Conservation (phyloP, 2,113 vertebrate species). For the Clarias magur region DNA sequence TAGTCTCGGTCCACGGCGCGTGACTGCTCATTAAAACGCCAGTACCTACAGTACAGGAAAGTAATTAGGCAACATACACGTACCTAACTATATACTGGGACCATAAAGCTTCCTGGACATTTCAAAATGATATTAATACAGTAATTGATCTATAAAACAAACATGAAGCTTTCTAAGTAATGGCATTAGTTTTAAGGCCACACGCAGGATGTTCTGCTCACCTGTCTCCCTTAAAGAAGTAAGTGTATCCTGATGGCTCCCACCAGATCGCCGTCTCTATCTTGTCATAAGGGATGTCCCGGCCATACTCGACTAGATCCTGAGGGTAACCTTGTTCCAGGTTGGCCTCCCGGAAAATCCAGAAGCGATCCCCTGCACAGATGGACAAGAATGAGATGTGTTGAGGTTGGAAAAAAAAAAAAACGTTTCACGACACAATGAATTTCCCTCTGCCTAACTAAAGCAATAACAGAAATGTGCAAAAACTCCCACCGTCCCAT, state of each 20-base stretch:
- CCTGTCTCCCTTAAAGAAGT: constrained; percentile 93
- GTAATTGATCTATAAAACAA: background rate
- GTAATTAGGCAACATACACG: background rate
- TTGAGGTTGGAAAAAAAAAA: background rate
- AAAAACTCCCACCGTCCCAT: constrained; percentile 42
- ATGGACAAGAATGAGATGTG: background rate
- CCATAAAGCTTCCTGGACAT: background rate
- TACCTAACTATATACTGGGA: background rate
- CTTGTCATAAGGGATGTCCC: constrained; percentile 84
- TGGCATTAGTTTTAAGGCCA: background rate
- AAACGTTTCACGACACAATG: background rate
- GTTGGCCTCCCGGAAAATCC: constrained; percentile 94
- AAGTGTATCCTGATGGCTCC: constrained; percentile 94
- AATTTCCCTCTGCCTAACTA: constrained; percentile 35
- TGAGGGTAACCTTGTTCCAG: constrained; percentile 88
- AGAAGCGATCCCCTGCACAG: constrained; percentile 82
- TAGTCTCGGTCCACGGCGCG: constrained; percentile 84
- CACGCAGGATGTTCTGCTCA: constrained; percentile 50
- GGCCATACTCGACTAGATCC: constrained; percentile 83
- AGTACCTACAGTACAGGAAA: constrained; percentile 82
- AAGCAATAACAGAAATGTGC: constrained; percentile 15
- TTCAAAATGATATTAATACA: background rate
- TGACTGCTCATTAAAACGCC: constrained; percentile 92
- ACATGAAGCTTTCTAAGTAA: background rate
- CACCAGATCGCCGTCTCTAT: constrained; percentile 95